Evolutionary conservation across 2,888 invertebrate species (phyloP), one percentile per base, ranked within the genome.

Genomic region (Girardia tigrina): DNA sequence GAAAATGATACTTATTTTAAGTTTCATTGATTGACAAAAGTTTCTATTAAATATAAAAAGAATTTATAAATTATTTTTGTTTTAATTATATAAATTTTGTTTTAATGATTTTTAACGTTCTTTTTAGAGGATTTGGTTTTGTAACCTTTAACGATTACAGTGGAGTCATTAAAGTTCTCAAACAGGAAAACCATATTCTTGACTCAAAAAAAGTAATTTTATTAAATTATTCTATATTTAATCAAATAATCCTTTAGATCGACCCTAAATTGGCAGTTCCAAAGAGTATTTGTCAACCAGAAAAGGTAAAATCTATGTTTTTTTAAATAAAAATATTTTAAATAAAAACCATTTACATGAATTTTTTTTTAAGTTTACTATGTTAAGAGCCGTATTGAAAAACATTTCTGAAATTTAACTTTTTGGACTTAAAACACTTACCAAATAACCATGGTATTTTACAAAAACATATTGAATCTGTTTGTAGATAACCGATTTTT

Each of bases 91-190:
- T 36, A 36, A 36, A 12, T 36, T 12, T 16, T 8, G 36, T 36
- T 36, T 36, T 36, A 36, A 12, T 36, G 16, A 36, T 36, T 12
- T 36, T 8, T n/a, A n/a, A n/a, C 42, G 14, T 42, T n/a, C 70
- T 70, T 71, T 71, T 71, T 26, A 71, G 72, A 71, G 72, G 72
- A 14, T 71, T 71, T 28, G 72, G 72, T 27, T 71, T 71, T n/a
- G 28, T 71, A 8, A 26, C 72, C n/a, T 71, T 71, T 28, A 14
- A 4, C n/a, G 72, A 71, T 28, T 28, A 14, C 8, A 71, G n/a
- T 26, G 26, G 16, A n/a, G 28, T 71, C n/a, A 26, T 26, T 27
- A 71, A 71, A 27, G 26, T 71, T 23, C 72, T 71, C 6, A 12
- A 26, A 14, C 16, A 26, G 16, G 28, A 14, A 14, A 14, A 14